These are phyloP conservation scores for Oreohelix idahoensis DNA, from an alignment of 1,140 invertebrate genomes.

Conservation along the genomic window DNA sequence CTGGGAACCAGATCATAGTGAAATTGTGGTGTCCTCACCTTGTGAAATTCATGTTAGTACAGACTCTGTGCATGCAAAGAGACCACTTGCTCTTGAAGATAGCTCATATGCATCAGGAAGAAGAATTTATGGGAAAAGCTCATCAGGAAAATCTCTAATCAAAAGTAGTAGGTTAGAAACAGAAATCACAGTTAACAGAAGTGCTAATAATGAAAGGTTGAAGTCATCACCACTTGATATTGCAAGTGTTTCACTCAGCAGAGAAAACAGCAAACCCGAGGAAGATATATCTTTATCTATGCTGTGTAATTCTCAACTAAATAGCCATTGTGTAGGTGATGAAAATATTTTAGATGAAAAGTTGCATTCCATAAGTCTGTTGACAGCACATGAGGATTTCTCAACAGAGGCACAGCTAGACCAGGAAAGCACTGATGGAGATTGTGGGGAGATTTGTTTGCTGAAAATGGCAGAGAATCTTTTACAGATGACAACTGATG, in stretches of 20 bases:
- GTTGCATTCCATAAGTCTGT: neutral
- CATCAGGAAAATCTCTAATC: neutral
- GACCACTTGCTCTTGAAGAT: neutral
- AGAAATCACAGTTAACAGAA: neutral
- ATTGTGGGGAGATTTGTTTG: constrained; percentile 37
- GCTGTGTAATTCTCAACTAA: neutral
- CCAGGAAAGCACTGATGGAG: neutral
- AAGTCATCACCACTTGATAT: neutral
- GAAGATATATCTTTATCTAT: neutral
- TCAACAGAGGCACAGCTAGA: neutral
- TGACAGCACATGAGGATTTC: neutral
- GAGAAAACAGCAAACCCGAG: neutral
- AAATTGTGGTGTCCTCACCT: neutral
- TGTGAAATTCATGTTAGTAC: neutral
- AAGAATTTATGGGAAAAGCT: neutral
- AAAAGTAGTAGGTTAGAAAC: neutral
- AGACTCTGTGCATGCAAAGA: neutral
- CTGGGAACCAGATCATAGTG: constrained; percentile 11
- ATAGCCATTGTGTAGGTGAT: neutral
- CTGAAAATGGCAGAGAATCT: constrained; percentile 54
- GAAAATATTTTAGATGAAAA: neutral
- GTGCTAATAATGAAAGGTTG: neutral
- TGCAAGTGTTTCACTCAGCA: neutral
- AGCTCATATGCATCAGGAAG: neutral
- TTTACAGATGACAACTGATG: constrained; percentile 51